Evolutionary conservation across 2,797 vertebrate species (phyloP).

Genomic region (Clangula hyemalis): DNA sequence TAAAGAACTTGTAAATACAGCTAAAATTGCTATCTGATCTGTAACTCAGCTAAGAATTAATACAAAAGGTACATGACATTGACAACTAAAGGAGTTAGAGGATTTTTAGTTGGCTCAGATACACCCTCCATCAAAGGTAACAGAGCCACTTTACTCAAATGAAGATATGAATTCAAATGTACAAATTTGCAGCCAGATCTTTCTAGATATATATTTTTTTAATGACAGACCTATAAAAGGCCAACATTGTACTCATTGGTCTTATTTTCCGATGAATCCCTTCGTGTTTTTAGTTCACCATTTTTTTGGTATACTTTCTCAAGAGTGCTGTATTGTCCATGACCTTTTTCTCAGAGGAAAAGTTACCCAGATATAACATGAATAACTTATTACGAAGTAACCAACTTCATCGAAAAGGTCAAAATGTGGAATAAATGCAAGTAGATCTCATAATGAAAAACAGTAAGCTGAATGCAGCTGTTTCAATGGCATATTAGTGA

Average conservation of each 20-base stretch:
- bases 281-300: neutral
- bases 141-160: neutral
- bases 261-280: neutral
- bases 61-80: neutral
- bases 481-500: neutral
- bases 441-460: neutral
- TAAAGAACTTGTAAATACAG: neutral
- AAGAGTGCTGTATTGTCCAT: neutral
- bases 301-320: neutral
- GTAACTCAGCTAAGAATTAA: neutral
- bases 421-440: constrained; percentile 16
- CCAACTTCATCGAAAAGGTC: constrained; percentile 34
- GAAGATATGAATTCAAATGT: neutral
- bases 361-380: neutral
- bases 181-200: neutral
- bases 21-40: neutral
- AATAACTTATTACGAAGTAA: constrained; percentile 50
- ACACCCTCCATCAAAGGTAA: neutral
- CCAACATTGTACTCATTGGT: neutral
- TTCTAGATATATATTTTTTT: neutral
- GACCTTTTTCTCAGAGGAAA: constrained; percentile 21
- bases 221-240: neutral
- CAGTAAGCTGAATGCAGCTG: neutral
- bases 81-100: neutral
- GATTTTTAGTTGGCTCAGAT: neutral